phyloP scores from a whole-genome alignment of 2,113 vertebrate species.

The Mystacornis crossleyi region DNA sequence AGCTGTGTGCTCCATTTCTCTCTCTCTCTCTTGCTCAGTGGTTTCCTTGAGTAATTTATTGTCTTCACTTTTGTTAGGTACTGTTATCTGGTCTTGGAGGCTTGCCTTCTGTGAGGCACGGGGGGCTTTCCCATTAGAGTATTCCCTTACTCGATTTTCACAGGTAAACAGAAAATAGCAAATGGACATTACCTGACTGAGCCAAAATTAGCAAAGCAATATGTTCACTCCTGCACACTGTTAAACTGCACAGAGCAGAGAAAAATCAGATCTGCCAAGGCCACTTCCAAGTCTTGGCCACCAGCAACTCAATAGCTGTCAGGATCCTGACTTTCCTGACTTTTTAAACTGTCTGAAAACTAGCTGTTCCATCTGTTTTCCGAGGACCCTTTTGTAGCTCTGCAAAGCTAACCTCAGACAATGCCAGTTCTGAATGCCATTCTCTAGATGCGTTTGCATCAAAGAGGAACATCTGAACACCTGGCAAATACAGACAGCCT shows the following conservation, averaged over 20 bases:
- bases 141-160: background rate
- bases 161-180: background rate
- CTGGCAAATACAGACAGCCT: background rate
- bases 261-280: background rate
- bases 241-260: background rate
- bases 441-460: background rate
- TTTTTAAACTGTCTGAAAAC: background rate
- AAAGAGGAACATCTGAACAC: background rate
- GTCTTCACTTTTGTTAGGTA: background rate
- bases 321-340: background rate
- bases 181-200: background rate
- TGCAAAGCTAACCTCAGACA: background rate
- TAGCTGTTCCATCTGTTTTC: background rate
- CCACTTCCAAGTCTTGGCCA: background rate
- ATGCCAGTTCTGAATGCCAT: background rate
- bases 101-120: background rate
- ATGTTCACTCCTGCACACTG: background rate
- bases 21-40: background rate
- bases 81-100: background rate
- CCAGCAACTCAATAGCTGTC: background rate
- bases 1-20: background rate
- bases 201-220: background rate
- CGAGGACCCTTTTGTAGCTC: background rate
- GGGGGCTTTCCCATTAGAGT: background rate
- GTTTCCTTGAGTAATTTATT: background rate